A percentile compares a stretch with the other conserved stretches of the same genome.
phyloP scores from a whole-genome alignment of 2,797 vertebrate genomes.

The Sparidentex hasta region DNA sequence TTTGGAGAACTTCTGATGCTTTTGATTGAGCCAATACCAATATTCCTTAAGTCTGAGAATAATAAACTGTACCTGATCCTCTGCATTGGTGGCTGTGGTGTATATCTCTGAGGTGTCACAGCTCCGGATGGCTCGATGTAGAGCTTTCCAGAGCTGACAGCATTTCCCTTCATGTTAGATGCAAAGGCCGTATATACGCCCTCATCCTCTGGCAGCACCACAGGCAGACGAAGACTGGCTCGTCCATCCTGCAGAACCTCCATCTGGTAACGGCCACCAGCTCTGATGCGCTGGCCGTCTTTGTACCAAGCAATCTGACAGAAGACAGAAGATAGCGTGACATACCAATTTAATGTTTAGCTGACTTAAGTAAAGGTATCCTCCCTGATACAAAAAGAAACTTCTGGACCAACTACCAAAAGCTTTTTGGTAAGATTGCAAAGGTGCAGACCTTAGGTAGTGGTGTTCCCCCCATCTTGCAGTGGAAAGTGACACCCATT shows the following conservation, averaged over 20 bases:
- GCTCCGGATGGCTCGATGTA: constrained; percentile 91
- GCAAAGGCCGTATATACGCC: constrained; percentile 95
- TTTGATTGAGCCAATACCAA: background rate
- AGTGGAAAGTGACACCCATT: constrained; percentile 96
- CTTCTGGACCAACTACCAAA: background rate
- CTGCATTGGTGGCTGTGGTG: constrained; percentile 90
- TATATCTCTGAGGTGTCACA: constrained; percentile 86
- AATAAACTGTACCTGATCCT: constrained; percentile 89
- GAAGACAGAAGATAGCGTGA: background rate
- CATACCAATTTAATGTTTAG: background rate
- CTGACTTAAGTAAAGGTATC: too few species aligned
- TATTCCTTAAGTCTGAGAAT: too few species aligned
- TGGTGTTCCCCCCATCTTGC: constrained; percentile 92
- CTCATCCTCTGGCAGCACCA: constrained; percentile 93
- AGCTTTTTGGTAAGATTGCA: background rate
- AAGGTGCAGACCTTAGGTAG: constrained; percentile 97
- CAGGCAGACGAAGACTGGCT: constrained; percentile 91
- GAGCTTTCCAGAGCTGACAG: constrained; percentile 95
- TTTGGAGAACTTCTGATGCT: background rate
- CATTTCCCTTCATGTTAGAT: constrained; percentile 93
- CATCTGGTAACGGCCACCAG: constrained; percentile 91
- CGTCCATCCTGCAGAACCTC: constrained; percentile 94
- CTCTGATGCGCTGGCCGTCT: constrained; percentile 93
- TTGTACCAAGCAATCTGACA: constrained; percentile 95
- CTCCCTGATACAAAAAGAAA: background rate